Conservation (phyloP, 1,140 invertebrate genomes). For the Papilio machaon region DNA sequence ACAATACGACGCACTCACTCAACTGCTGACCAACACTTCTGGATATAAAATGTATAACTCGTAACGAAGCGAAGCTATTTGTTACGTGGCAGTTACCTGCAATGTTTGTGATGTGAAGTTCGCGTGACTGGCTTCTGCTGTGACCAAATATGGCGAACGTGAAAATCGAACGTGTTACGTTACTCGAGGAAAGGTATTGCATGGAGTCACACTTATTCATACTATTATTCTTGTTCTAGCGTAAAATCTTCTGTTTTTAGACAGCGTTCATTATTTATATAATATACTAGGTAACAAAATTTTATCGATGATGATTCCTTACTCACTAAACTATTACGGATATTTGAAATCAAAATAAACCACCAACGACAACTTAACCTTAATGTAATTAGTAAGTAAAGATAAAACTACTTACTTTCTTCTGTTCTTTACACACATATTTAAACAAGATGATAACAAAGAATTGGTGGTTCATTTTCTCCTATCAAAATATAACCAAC, state of each 20-base stretch:
- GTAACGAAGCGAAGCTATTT: neutral
- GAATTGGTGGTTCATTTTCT: neutral
- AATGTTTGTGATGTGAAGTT: conserved; percentile 30
- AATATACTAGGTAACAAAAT: neutral
- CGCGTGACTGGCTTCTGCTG: conserved; percentile 24
- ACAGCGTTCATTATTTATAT: neutral
- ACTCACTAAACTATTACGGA: neutral
- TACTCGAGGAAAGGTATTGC: conserved; percentile 26
- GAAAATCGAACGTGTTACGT: conserved; percentile 32
- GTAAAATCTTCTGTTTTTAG: neutral
- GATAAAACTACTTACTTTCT: neutral
- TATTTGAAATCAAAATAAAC: neutral
- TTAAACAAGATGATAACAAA: neutral
- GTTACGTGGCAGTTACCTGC: neutral
- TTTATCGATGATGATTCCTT: neutral
- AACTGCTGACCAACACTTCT: neutral
- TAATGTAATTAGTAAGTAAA: neutral
- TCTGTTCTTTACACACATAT: neutral
- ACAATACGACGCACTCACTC: conserved; percentile 19
- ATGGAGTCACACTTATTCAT: neutral
- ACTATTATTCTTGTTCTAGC: neutral
- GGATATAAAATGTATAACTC: neutral
- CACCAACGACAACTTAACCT: neutral
- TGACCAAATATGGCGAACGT: conserved; percentile 29
- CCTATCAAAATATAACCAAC: neutral